phyloP scores from a whole-genome alignment of 1,140 invertebrate species.

The Microplitis demolitor region DNA sequence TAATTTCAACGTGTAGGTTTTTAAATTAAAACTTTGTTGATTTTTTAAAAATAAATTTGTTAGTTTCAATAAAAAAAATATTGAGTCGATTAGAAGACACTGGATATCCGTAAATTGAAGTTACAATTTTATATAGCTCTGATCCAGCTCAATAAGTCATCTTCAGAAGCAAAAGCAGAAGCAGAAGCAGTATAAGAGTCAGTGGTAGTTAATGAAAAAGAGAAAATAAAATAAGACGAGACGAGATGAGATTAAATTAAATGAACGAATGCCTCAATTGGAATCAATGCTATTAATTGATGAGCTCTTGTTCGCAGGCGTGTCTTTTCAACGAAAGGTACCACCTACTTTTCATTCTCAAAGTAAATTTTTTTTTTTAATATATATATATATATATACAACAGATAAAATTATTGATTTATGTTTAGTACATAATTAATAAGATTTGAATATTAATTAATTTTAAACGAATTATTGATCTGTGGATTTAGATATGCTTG shows the following conservation, averaged over 20 bases:
- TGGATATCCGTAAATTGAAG: not conserved
- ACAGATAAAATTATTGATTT: no score
- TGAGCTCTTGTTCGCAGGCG: slow-evolving; percentile 7
- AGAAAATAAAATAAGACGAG: not conserved
- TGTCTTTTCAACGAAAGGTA: not conserved
- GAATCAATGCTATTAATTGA: slow-evolving; percentile 15
- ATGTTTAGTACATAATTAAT: no score
- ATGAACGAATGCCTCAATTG: not conserved
- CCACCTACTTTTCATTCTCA: slow-evolving; percentile 6
- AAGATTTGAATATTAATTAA: no score
- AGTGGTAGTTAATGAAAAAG: not conserved
- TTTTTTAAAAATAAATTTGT: not conserved
- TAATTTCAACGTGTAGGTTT: not conserved
- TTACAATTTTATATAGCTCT: not conserved
- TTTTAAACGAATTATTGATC: no score
- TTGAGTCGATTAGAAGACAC: not conserved
- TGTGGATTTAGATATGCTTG: no score
- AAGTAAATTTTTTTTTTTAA: not conserved
- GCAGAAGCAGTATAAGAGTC: no score
- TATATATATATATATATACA: no score
- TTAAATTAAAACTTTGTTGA: not conserved
- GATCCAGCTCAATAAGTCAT: no score
- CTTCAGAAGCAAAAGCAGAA: no score
- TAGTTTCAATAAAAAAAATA: not conserved
- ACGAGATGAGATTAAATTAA: not conserved